Evolutionary conservation across 2,888 invertebrate species (phyloP), one percentile per base, ranked within the genome.

Genomic region (Diplolepis rosae): DNA sequence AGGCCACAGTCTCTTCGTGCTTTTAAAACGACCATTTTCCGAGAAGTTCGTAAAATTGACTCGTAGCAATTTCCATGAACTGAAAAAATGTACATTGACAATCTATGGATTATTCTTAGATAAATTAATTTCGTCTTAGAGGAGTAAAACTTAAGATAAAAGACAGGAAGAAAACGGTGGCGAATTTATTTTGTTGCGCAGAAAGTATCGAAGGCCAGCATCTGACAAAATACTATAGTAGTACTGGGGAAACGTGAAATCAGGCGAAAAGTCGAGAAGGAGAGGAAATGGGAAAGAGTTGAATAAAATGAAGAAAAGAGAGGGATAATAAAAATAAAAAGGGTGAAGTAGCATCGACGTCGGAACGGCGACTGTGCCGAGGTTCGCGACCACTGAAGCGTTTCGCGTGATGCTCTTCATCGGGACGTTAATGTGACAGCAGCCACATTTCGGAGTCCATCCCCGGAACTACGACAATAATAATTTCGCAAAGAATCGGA

Each of bases 361-460:
- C 78, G 78, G 73, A 77, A 72, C 73, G 77, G 73, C 79, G 78
- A 77, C 77, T 69, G 27, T 75, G 72, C 68, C 77, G 76, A 71
- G 80, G 77, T 77, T 74, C 75, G 75, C 72, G 78, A 69, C 78
- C 83, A 84, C 66, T 75, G 73, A 78, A 85, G 80, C 85, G 76
- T 82, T 76, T 61, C 73, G 45, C 77, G 77, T 85, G 87, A 86
- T 85, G 79, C 82, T 77, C 82, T 69, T 74, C 68, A 30, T 75
- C 72, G 77, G 75, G 81, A 83, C 84, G 73, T 78, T 86, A 87
- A 87, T 86, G 88, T 84, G 87, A 87, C 87, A 86, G 85, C 75
- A 70, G 79, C 80, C 82, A 82, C 86, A 84, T 87, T 86, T 79
- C 80, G 75, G 76, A 79, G 75, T 74, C 81, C 79, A 78, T 83